Conservation (phyloP, 2,888 invertebrate species). For the Isotomurus palustris region DNA sequence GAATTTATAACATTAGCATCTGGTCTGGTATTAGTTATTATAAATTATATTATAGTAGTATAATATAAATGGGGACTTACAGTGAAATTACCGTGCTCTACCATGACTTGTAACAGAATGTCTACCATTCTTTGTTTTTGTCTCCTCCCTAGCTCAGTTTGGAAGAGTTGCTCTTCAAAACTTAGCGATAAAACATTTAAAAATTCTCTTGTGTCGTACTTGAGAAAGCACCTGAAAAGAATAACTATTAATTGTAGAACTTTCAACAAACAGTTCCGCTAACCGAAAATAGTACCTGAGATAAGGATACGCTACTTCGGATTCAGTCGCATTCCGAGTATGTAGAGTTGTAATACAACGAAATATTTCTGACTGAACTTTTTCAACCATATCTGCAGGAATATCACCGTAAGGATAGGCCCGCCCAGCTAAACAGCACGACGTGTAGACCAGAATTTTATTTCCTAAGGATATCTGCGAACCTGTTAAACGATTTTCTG, state of each 20-base stretch:
- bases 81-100: constrained; percentile 60
- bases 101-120: constrained; percentile 70
- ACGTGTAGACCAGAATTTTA: constrained; percentile 76
- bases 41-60: constrained; percentile 1
- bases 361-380: constrained; percentile 70
- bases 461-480: constrained; percentile 64
- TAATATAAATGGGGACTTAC: constrained; percentile 53
- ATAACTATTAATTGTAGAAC: neutral
- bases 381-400: constrained; percentile 58
- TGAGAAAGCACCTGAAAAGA: constrained; percentile 61
- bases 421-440: constrained; percentile 79
- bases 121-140: constrained; percentile 73
- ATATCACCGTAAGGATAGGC: constrained; percentile 75
- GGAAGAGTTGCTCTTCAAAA: constrained; percentile 75
- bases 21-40: no score
- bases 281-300: constrained; percentile 50
- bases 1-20: no score
- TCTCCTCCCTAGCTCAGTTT: constrained; percentile 64
- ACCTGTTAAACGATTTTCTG: constrained; percentile 48
- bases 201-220: constrained; percentile 79
- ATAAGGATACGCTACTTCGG: constrained; percentile 66
- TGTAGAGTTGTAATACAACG: constrained; percentile 66
- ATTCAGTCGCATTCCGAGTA: constrained; percentile 58
- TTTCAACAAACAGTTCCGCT: neutral
- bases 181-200: constrained; percentile 78